Percentiles rank a stretch among this genome's conserved stretches.
These are phyloP conservation scores for Pagetopsis macropterus DNA, from an alignment of 2,797 vertebrate species.

Conservation along the genomic window DNA sequence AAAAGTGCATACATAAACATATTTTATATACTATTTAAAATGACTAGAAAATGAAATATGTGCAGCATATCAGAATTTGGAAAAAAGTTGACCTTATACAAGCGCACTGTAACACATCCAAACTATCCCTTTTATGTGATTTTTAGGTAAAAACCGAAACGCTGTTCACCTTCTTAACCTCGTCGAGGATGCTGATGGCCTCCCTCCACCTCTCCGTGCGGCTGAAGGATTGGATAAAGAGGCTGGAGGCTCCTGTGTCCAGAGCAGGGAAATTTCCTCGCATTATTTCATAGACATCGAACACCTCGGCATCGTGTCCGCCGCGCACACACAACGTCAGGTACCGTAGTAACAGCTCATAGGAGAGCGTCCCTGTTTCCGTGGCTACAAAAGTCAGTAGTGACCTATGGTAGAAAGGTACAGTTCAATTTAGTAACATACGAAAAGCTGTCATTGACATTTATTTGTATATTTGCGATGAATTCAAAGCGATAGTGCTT, in stretches of 20 bases:
- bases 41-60: too few relatives aligned
- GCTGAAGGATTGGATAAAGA: conserved; percentile 89
- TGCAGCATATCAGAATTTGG: too few relatives aligned
- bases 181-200: conserved; percentile 83
- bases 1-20: too few relatives aligned
- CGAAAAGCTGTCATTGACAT: background rate
- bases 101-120: too few relatives aligned
- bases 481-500: background rate
- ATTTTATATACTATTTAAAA: too few relatives aligned
- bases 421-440: background rate
- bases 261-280: conserved; percentile 84
- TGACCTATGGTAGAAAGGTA: conserved; percentile 74
- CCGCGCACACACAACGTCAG: conserved; percentile 87
- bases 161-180: conserved; percentile 82
- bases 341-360: conserved; percentile 88
- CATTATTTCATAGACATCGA: conserved; percentile 91
- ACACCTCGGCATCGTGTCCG: conserved; percentile 83
- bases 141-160: too few relatives aligned
- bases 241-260: conserved; percentile 86
- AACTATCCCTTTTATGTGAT: background rate
- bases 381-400: conserved; percentile 87
- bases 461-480: background rate
- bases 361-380: conserved; percentile 85
- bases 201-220: conserved; percentile 88
- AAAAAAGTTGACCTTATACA: too few relatives aligned